Base-by-base conservation (phyloP, 92 coral and sea anemone species). In the Porites cylindrica region DNA sequence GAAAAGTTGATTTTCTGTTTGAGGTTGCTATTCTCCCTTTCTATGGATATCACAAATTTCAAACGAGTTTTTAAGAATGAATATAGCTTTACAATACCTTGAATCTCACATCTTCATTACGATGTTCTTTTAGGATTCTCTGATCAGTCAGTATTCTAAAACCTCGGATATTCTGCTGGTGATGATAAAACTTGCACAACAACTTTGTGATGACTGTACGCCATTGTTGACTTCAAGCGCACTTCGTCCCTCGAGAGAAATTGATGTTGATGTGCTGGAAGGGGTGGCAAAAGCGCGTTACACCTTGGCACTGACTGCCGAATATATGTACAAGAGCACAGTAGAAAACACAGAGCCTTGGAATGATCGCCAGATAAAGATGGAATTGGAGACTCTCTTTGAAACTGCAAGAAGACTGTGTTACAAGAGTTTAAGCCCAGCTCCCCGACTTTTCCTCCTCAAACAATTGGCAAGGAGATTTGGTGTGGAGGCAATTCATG, bases 381-480 rank as follows among this genome's bases (percentile, higher is more conserved):
- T 11, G 21, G 93, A 92, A 51, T 52, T 94, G 53, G 56, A 43
- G 18, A 86, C 66, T 47, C 89, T 94, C n/a, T 72, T 94, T 72
- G 86, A 72, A 54, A 91, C 86, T 13, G 90, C 85, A 4, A 82
- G 88, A 29, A 79, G 74, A 81, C 78, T 89, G 90, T 91, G 92
- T 21, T 69, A 50, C 59, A 77, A 83, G 80, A 80, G 91, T 60
- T 64, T 70, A 26, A 82, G 82, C 80, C 75, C 89, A n/a, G 87
- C 84, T 12, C 94, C 96, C 29, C 89, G 90, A 8, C 56, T 90
- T 23, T 94, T 87, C 90, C 85, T 94, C 20, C 78, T 92, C 75
- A 94, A 92, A 63, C 98, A 92, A 75, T 81, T 94, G 75, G 93
- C 86, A 38, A 80, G 98, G 54, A 88, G 91, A 51, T 90, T 72